These are phyloP conservation scores for Rhamnusium bicolor DNA, from an alignment of 2,888 invertebrate species.

Conservation along the genomic window DNA sequence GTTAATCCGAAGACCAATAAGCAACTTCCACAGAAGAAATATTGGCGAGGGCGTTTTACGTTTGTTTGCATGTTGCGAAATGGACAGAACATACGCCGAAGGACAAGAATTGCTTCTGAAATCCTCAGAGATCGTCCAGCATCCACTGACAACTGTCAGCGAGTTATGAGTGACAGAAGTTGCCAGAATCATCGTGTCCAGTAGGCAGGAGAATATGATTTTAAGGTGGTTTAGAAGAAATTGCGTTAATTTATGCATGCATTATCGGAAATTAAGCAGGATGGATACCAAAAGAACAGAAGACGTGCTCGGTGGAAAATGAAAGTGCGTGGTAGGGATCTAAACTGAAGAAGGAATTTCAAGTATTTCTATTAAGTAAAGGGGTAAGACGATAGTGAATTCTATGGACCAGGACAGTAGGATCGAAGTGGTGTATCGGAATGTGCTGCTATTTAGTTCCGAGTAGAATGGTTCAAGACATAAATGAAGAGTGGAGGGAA, in stretches of 20 bases:
- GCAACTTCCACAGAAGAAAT: background rate
- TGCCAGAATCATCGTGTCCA: conserved; percentile 58
- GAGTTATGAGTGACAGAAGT: conserved; percentile 66
- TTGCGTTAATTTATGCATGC: conserved; percentile 66
- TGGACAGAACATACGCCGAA: conserved; percentile 2
- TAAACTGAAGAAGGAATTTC: conserved; percentile 56
- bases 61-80: background rate
- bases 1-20: background rate
- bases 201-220: conserved; percentile 55
- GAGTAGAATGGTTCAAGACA: background rate
- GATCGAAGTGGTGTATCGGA: conserved; percentile 39
- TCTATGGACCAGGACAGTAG: conserved; percentile 65
- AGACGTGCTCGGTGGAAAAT: conserved; percentile 49
- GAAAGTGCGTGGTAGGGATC: conserved; percentile 43
- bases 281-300: conserved; percentile 64
- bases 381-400: conserved; percentile 70
- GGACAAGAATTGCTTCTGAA: background rate
- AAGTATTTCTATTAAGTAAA: conserved; percentile 63
- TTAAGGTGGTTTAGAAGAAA: conserved; percentile 35
- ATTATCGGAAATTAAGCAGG: conserved; percentile 68
- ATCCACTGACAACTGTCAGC: conserved; percentile 31
- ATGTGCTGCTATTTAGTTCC: background rate
- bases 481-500: background rate
- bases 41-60: no score
- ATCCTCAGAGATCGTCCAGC: conserved; percentile 23